Evolutionary conservation across 2,113 vertebrate species (phyloP).

Genomic region (Serinus canaria): DNA sequence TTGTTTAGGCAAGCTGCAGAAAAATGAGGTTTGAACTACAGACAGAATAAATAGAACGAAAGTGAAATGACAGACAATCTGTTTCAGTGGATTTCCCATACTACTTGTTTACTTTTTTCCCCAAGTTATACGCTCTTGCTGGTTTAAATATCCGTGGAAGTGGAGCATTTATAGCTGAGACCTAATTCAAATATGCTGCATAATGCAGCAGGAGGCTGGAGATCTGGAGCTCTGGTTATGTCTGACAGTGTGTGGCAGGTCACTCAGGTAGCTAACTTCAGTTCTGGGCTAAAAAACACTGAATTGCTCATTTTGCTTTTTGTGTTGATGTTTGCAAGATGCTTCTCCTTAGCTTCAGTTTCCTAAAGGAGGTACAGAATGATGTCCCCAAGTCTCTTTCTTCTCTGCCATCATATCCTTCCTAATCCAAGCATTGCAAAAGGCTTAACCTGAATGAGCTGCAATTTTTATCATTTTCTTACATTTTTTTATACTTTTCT

Average conservation of each 20-base stretch:
- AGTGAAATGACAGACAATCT: background rate
- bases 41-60: constrained; percentile 29
- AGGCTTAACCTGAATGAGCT: background rate
- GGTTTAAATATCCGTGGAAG: background rate
- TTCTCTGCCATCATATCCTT: background rate
- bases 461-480: background rate
- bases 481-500: too few relatives aligned
- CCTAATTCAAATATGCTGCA: background rate
- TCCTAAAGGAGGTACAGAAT: background rate
- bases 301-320: background rate
- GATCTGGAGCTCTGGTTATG: background rate
- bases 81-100: constrained; percentile 17
- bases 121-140: background rate
- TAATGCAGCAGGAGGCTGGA: background rate
- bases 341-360: background rate
- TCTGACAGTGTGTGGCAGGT: background rate
- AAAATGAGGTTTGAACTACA: constrained; percentile 51
- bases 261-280: background rate
- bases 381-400: background rate
- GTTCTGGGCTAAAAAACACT: background rate
- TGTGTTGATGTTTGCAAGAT: background rate
- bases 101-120: constrained; percentile 6
- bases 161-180: background rate
- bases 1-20: constrained; percentile 39
- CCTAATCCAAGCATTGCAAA: background rate